phyloP scores from a whole-genome alignment of 2,797 vertebrate species.

The Loriculus beryllinus region DNA sequence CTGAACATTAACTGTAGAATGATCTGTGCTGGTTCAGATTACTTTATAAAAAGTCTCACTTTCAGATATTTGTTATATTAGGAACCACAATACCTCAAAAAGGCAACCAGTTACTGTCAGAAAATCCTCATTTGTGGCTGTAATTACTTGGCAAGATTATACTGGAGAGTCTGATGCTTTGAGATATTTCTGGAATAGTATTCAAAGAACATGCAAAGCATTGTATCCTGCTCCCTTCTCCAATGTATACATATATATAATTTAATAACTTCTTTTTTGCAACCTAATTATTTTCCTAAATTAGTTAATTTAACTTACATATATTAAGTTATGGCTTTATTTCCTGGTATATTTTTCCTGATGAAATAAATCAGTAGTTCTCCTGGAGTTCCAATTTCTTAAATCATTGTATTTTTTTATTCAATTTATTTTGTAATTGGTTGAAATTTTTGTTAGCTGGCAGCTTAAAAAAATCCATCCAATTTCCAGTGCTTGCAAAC shows the following conservation, averaged over 20 bases:
- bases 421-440: conserved; percentile 31
- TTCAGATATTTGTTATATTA: background rate
- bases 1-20: background rate
- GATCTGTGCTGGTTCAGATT: background rate
- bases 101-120: background rate
- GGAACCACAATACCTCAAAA: background rate
- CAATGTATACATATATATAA: background rate
- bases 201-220: background rate
- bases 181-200: background rate
- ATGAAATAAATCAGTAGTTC: background rate
- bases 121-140: background rate
- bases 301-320: conserved; percentile 10
- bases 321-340: conserved; percentile 49
- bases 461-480: background rate
- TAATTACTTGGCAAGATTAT: background rate
- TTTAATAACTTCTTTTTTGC: conserved; percentile 5
- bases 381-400: background rate
- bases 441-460: conserved; percentile 26
- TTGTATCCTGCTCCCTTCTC: background rate
- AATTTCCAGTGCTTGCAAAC: background rate
- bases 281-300: conserved; percentile 42
- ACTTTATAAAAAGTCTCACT: background rate
- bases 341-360: conserved; percentile 40
- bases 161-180: background rate
- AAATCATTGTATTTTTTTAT: conserved; percentile 23